A percentile compares a stretch with the other conserved stretches of the same genome.
Evolutionary conservation across 2,113 vertebrate genomes (phyloP).

Genomic region (Alouatta palliata): DNA sequence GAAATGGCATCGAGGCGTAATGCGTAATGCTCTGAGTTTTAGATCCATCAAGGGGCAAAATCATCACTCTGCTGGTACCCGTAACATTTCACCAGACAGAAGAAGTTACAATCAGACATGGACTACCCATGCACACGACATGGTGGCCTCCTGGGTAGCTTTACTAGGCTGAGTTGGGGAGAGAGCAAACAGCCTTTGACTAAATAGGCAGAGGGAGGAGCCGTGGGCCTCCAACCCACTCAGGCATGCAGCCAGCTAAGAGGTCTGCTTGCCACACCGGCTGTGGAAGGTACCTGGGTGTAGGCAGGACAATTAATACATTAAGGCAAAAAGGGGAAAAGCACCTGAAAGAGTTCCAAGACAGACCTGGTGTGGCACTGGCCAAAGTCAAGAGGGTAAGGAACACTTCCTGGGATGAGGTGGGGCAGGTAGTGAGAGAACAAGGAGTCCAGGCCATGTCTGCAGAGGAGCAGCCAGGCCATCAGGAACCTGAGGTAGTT

Average conservation of each 20-base stretch:
- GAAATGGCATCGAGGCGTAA: constrained; percentile 49
- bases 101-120: constrained; percentile 51
- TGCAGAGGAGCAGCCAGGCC: constrained; percentile 56
- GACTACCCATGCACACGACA: not conserved
- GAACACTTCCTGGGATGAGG: not conserved
- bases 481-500: constrained; percentile 68
- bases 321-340: constrained; percentile 37
- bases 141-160: not conserved
- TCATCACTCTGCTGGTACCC: constrained; percentile 79
- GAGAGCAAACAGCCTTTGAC: constrained; percentile 13
- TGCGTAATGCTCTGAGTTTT: constrained; percentile 58
- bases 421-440: constrained; percentile 57
- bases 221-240: not conserved
- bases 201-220: not conserved
- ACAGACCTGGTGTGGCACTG: not conserved
- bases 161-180: not conserved
- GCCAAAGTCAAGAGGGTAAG: constrained; percentile 52
- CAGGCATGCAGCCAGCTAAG: not conserved
- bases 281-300: not conserved
- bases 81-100: constrained; percentile 79
- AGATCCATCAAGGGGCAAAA: constrained; percentile 59
- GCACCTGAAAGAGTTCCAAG: constrained; percentile 6
- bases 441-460: not conserved
- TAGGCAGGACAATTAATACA: not conserved
- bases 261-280: not conserved